A percentile compares a stretch with the other conserved stretches of the same genome.
Evolutionary conservation across 2,797 vertebrate species (phyloP).

Genomic region (Hirundo rustica): DNA sequence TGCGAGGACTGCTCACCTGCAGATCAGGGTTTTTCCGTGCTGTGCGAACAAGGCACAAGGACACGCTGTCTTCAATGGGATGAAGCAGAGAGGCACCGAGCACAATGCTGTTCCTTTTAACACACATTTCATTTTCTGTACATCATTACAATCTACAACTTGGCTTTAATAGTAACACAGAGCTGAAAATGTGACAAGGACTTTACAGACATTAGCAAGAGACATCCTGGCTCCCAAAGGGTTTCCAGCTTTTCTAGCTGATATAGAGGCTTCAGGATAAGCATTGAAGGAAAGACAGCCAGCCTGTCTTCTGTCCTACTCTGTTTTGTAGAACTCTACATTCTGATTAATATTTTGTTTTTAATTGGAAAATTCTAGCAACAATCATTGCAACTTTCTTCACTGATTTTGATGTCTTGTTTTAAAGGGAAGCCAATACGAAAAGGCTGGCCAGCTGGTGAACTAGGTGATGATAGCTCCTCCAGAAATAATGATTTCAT

Average conservation of each 20-base stretch:
- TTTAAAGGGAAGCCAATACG: not conserved
- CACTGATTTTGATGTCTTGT: not conserved
- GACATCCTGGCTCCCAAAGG: not conserved
- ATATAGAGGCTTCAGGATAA: not conserved
- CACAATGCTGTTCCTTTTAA: not conserved
- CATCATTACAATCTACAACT: not conserved
- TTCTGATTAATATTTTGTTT: not conserved
- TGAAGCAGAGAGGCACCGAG: not conserved
- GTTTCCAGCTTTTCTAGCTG: not conserved
- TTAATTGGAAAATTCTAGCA: not conserved
- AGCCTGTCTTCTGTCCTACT: not conserved
- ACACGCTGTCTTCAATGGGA: accelerated
- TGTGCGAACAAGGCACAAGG: not conserved
- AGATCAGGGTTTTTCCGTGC: not conserved
- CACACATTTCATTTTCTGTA: not conserved
- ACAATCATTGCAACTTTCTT: not conserved
- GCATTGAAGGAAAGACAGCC: not conserved
- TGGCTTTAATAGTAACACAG: not conserved
- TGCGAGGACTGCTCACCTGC: not conserved
- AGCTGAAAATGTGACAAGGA: constrained; percentile 14
- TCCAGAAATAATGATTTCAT: constrained; percentile 1
- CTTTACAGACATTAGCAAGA: not conserved
- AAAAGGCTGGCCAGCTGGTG: not conserved
- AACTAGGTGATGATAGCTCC: not conserved
- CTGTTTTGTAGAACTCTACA: not conserved